phyloP scores from a whole-genome alignment of 2,113 vertebrate species.

The Cynocephalus volans region DNA sequence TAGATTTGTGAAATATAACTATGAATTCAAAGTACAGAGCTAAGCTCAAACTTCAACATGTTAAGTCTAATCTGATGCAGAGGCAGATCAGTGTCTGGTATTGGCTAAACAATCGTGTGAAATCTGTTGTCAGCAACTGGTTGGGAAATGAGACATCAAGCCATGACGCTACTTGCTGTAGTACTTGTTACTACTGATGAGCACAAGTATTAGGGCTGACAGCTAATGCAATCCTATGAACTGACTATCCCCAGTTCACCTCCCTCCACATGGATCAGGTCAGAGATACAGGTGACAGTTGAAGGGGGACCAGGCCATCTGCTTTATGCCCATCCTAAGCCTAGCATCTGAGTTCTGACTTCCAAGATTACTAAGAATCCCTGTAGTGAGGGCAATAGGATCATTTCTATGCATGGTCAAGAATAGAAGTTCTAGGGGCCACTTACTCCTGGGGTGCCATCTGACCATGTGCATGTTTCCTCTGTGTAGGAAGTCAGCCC shows the following conservation, averaged over 20 bases:
- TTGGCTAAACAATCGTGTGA: rapidly evolving
- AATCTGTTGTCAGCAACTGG: not conserved
- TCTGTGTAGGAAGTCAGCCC: rapidly evolving
- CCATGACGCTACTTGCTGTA: rapidly evolving
- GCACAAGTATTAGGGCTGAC: too few species aligned
- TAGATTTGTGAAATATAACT: too few species aligned
- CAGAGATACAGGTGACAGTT: not conserved
- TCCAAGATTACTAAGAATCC: not conserved
- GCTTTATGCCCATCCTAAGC: not conserved
- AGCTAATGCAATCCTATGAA: not conserved
- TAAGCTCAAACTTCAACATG: not conserved
- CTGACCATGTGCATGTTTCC: too few species aligned
- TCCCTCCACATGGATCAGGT: not conserved
- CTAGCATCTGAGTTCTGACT: not conserved
- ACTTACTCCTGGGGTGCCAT: not conserved
- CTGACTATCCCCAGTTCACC: not conserved
- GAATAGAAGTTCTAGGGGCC: too few species aligned
- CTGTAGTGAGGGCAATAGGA: too few species aligned
- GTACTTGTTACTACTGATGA: too few species aligned
- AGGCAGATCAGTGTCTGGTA: not conserved
- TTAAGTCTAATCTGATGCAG: not conserved
- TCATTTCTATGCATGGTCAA: not conserved
- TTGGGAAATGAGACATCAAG: not conserved
- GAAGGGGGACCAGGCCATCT: not conserved
- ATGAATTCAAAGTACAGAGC: not conserved